These are phyloP conservation scores for Styela plicata DNA, from an alignment of 23 tunicate genomes.

Conservation along the genomic window DNA sequence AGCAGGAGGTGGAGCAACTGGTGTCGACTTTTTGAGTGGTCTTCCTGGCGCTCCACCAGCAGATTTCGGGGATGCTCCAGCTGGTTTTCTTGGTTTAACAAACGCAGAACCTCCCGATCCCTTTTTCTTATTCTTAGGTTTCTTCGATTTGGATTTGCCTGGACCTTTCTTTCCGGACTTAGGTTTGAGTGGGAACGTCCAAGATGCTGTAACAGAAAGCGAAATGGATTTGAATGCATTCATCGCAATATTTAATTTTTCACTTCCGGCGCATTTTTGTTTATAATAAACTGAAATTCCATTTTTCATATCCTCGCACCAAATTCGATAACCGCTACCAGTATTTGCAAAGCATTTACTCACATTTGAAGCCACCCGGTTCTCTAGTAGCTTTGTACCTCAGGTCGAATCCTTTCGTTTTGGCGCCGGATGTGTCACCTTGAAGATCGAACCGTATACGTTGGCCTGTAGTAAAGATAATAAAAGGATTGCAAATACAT, in stretches of 20 bases:
- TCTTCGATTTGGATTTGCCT: background rate
- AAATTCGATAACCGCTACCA: too few relatives aligned
- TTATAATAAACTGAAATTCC: too few relatives aligned
- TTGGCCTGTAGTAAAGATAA: slow-evolving; percentile 31
- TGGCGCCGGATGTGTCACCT: slow-evolving; percentile 60
- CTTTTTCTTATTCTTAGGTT: slow-evolving; percentile 2
- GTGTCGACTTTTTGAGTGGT: background rate
- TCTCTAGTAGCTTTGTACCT: slow-evolving; percentile 40
- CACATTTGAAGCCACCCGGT: slow-evolving; percentile 20
- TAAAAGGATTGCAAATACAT: too few relatives aligned
- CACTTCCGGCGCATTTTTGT: too few relatives aligned
- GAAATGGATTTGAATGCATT: too few relatives aligned
- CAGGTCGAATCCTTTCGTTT: slow-evolving; percentile 52
- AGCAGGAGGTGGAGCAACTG: background rate
- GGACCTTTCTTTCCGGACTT: background rate
- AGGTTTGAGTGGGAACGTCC: slow-evolving; percentile 8
- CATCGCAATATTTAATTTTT: too few relatives aligned
- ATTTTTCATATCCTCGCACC: too few relatives aligned
- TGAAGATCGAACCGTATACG: slow-evolving; percentile 58
- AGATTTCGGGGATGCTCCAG: background rate
- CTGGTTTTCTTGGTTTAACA: background rate
- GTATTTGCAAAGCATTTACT: background rate
- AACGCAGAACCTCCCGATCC: background rate
- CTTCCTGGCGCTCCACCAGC: background rate
- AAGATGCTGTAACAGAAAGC: slow-evolving; percentile 9